These are phyloP conservation scores for Salvelinus namaycush DNA, from an alignment of 2,113 vertebrate genomes.

Conservation along the genomic window DNA sequence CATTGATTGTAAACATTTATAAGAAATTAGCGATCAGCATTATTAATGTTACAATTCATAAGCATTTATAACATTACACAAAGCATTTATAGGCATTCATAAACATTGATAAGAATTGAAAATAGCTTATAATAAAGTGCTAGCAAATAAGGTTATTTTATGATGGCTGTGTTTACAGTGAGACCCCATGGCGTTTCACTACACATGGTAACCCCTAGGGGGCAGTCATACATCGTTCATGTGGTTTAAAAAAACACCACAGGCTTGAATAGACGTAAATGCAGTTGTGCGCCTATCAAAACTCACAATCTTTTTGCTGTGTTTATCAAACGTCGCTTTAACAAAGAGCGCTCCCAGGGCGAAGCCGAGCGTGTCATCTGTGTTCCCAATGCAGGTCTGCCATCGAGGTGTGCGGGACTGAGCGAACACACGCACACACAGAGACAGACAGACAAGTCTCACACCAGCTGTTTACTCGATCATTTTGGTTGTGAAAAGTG, in stretches of 20 bases:
- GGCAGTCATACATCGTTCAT: constrained; percentile 5
- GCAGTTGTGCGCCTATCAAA: not conserved
- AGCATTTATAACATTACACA: too few species aligned
- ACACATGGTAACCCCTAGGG: constrained; percentile 12
- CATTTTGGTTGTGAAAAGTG: too few species aligned
- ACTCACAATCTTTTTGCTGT: constrained; percentile 95
- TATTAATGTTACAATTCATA: too few species aligned
- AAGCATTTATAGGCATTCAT: too few species aligned
- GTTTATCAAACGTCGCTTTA: constrained; percentile 92
- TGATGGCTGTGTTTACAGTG: too few species aligned
- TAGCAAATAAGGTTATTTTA: too few species aligned
- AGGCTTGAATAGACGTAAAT: not conserved
- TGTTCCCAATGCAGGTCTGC: constrained; percentile 97
- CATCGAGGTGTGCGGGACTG: constrained; percentile 94
- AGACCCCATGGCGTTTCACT: not conserved
- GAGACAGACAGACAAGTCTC: too few species aligned
- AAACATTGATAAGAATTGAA: too few species aligned
- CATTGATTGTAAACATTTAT: too few species aligned
- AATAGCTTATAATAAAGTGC: too few species aligned
- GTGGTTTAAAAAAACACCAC: not conserved
- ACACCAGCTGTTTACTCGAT: too few species aligned
- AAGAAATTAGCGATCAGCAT: too few species aligned
- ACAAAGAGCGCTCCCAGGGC: constrained; percentile 95
- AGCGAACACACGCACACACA: not conserved
- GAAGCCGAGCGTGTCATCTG: constrained; percentile 93